These are phyloP conservation scores for Microtus californicus DNA, from an alignment of 2,797 vertebrate genomes.

Conservation along the genomic window DNA sequence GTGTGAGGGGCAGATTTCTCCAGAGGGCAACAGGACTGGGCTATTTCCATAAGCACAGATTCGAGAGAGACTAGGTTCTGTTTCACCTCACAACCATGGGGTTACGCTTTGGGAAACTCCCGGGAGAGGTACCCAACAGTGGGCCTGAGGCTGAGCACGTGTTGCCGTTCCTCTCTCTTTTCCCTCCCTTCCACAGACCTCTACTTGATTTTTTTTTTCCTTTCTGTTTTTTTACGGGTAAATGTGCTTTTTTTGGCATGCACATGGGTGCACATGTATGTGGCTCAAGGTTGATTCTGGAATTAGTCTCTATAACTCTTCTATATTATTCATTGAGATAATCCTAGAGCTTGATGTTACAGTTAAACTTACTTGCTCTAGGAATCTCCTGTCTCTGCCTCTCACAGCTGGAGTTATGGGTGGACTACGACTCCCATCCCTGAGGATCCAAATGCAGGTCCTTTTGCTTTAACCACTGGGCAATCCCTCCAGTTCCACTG, in stretches of 20 bases:
- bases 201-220: slow-evolving; percentile 20
- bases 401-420: neutral
- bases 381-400: neutral
- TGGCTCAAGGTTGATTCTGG: neutral
- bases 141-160: neutral
- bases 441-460: too few species aligned
- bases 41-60: neutral
- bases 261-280: neutral
- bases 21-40: neutral
- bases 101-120: neutral
- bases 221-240: neutral
- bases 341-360: neutral
- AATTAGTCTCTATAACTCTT: neutral
- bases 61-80: neutral
- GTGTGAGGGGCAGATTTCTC: neutral
- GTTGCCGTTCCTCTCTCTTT: neutral
- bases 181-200: neutral
- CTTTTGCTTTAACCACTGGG: neutral
- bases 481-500: neutral
- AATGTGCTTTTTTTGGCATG: neutral
- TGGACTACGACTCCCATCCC: too few species aligned
- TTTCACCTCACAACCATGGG: neutral
- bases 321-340: neutral
- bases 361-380: neutral
- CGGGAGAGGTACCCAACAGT: neutral